These are phyloP conservation scores for Stegodyphus dumicola DNA, from an alignment of 1,140 invertebrate species.

Conservation along the genomic window DNA sequence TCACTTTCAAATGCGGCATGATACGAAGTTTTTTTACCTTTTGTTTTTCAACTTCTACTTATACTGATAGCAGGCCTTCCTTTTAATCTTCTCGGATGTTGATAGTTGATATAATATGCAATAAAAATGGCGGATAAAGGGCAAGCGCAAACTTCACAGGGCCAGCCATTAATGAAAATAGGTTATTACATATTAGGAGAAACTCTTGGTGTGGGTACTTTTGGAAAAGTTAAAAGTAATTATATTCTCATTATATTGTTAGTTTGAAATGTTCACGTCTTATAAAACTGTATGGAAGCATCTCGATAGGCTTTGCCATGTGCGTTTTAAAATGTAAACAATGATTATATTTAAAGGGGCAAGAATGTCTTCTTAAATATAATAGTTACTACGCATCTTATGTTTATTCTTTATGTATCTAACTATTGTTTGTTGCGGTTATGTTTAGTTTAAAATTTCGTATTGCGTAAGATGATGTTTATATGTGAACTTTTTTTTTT, in stretches of 20 bases:
- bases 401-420: not conserved
- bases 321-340: conserved; percentile 59
- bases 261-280: not conserved
- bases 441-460: not conserved
- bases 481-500: conserved; percentile 11
- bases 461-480: not conserved
- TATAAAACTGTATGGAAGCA: not conserved
- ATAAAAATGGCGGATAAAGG: conserved; percentile 61
- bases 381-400: not conserved
- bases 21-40: too few species aligned
- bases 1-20: too few species aligned
- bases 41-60: too few species aligned
- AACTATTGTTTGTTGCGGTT: not conserved
- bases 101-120: not conserved
- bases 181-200: conserved; percentile 91
- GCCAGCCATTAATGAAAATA: conserved; percentile 87
- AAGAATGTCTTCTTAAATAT: not conserved
- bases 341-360: conserved; percentile 5
- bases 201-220: conserved; percentile 91
- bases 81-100: too few species aligned
- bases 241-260: not conserved
- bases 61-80: too few species aligned
- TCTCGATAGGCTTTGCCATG: conserved; percentile 14
- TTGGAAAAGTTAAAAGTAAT: conserved; percentile 93
- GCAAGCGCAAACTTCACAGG: conserved; percentile 34